These are phyloP conservation scores for Drosophila ananassae DNA, from an alignment of 1,140 invertebrate species.

Conservation along the genomic window DNA sequence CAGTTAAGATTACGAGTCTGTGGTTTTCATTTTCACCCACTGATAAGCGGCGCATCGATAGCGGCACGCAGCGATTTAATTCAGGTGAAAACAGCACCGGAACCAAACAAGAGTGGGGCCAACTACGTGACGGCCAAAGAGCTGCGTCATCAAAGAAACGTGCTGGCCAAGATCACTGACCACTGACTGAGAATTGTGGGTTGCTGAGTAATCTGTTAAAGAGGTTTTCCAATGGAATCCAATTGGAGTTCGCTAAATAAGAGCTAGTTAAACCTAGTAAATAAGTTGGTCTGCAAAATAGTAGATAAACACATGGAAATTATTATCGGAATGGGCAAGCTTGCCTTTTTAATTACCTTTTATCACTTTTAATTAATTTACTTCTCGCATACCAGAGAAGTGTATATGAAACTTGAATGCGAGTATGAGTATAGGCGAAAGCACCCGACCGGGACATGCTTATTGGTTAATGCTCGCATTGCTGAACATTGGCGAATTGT, in stretches of 20 bases:
- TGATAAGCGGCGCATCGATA: constrained; percentile 46
- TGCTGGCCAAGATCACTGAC: constrained; percentile 31
- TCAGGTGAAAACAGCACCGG: constrained; percentile 36
- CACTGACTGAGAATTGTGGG: constrained; percentile 12
- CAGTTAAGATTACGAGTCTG: constrained; percentile 8
- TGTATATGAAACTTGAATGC: constrained; percentile 1
- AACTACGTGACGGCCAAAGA: constrained; percentile 18
- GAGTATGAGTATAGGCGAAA: not conserved
- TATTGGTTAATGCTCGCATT: constrained; percentile 33
- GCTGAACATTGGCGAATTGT: constrained; percentile 19
- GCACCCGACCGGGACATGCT: constrained; percentile 4
- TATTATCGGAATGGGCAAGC: not conserved
- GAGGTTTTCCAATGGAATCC: not conserved
- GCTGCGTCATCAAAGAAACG: constrained; percentile 30
- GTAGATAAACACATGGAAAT: not conserved
- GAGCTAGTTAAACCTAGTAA: too few relatives aligned
- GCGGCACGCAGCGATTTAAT: constrained; percentile 43
- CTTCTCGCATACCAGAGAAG: not conserved
- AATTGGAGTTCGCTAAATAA: too few relatives aligned
- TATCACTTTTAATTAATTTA: constrained; percentile 3
- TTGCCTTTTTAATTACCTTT: not conserved
- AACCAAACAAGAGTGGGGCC: constrained; percentile 6
- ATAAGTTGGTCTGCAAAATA: too few relatives aligned
- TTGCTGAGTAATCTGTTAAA: not conserved
- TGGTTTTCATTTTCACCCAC: constrained; percentile 3